Evolutionary conservation across 2,888 invertebrate genomes (phyloP), one percentile per base, ranked within the genome.

Genomic region (Periphyllus acericola): DNA sequence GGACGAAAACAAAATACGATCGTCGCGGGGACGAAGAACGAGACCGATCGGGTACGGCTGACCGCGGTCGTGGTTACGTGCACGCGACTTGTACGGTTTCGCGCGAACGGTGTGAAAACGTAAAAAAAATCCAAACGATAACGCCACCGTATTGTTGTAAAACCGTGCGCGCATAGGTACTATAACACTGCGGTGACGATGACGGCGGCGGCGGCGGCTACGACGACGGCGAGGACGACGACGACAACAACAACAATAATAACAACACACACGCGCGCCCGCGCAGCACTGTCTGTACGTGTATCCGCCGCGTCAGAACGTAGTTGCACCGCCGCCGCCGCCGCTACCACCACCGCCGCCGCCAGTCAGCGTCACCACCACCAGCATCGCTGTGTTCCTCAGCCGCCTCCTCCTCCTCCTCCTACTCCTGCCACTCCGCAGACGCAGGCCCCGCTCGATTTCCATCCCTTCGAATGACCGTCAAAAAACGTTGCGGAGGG

Each of bases 351-450:
- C 36, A 17, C 80, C 66, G 32, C 68, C n/a, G 21, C 83, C 83
- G 34, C 60, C 46, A 9, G 21, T 9, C 83, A 21, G 29, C 83
- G 60, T 36, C 14, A n/a, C 80, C 66, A 11, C 78, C 78, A 52
- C 34, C 79, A 72, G 79, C 76, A 80, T 86, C 86, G 86, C 32
- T 60, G 60, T 60, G 60, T 60, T 76, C 36, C 29, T 75, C 60
- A 29, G 72, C 92, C 92, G 89, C 93, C 93, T 9, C 55, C 55
- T 55, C 19, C 14, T 55, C 55, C 55, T 19, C 55, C 55, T 19
- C 19, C 60, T 5, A 90, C 66, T 8, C 6, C 34, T 9, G 0
- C 36, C 11, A 32, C 71, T 19, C 71, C 46, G 4, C 68, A 34
- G 34, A 6, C 78, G 17, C 79, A 34, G 11, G 89, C 93, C 93